Base-by-base conservation (phyloP, 2,888 invertebrate genomes). In the Gymnocheta viridis region DNA sequence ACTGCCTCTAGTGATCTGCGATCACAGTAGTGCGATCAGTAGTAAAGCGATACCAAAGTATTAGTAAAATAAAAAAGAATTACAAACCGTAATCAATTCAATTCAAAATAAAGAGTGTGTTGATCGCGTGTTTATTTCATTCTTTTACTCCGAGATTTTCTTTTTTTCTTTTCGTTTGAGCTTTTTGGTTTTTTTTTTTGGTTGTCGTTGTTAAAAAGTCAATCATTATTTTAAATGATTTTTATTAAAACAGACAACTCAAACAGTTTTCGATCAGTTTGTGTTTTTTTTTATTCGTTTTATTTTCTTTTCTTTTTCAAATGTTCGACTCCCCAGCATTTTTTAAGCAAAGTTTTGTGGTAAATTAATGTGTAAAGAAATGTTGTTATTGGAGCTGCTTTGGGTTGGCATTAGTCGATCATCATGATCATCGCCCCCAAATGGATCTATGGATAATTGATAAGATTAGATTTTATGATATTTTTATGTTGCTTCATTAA, bases 181-280 rank as follows among this genome's bases (percentile, higher is more conserved):
- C 64, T 17, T 77, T 29, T 58, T 62, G 38, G 29, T 58, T 56
- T 17, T 56, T 35, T 58, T 56, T 17, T 56, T 35, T 29, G 54
- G 38, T 54, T 24, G 38, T 44, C 51, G 51, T 51, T 60, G 56
- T 54, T 60, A 47, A 56, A 56, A 73, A 81, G 81, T 81, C 84
- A 84, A 84, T 84, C 81, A 84, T 77, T 62, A 84, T 81, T 79
- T 81, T 78, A 81, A 84, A 77, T 54, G 73, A 84, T 73, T 78
- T 84, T 84, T 84, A 81, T 81, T 81, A 81, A 81, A 78, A 81
- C 77, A 73, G 81, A 78, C 84, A 84, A 76, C 44, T 69, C 27
- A 35, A 76, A 76, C 54, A 69, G 81, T 62, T 69, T 67, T 67
- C 64, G 58, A 51, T 60, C 38, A 60, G 35, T 38, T 41, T 27